Conservation (phyloP, 2,797 vertebrate genomes). For the Lithobates sylvaticus region DNA sequence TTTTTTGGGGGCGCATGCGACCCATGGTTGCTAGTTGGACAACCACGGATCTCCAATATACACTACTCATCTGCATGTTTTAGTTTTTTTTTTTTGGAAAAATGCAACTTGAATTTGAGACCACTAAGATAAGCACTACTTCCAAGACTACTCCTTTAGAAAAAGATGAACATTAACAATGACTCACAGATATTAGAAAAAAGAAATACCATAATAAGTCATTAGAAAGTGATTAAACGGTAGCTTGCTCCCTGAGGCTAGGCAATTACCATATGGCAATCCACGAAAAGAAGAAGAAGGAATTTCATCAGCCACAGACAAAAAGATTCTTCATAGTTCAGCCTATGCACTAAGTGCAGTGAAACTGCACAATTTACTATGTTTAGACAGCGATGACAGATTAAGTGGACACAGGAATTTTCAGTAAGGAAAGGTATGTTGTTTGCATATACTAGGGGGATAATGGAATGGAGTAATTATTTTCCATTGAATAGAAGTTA, state of each 20-base stretch:
- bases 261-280: constrained; percentile 11
- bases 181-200: background rate
- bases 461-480: background rate
- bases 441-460: background rate
- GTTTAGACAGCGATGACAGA: constrained; percentile 18
- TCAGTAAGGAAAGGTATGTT: constrained; percentile 8
- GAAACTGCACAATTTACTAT: constrained; percentile 15
- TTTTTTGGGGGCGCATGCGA: too few species aligned
- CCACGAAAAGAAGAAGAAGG: constrained; percentile 11
- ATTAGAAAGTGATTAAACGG: background rate
- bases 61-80: too few species aligned
- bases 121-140: too few species aligned
- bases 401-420: background rate
- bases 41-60: too few species aligned
- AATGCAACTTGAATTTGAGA: too few species aligned
- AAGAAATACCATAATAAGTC: background rate
- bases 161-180: background rate
- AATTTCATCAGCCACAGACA: constrained; percentile 10
- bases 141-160: too few species aligned
- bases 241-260: background rate
- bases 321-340: constrained; percentile 17
- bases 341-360: constrained; percentile 10
- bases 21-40: too few species aligned
- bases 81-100: too few species aligned
- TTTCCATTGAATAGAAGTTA: background rate